A percentile compares a stretch with the other conserved stretches of the same genome.
These are phyloP conservation scores for Martes martes DNA, from an alignment of 2,113 vertebrate genomes.

Conservation along the genomic window DNA sequence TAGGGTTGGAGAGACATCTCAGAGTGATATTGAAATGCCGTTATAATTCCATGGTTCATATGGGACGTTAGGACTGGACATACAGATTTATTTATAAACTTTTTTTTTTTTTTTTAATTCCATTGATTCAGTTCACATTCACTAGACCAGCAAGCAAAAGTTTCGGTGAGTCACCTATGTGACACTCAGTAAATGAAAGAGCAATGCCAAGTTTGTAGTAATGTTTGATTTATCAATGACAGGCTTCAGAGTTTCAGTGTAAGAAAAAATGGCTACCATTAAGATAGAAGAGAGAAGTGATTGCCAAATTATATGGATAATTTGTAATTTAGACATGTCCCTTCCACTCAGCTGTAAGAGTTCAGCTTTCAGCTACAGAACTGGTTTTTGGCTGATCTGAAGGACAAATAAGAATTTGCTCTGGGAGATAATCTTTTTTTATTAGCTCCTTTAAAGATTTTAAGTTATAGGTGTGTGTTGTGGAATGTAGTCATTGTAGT, in stretches of 20 bases:
- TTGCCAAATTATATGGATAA: not conserved
- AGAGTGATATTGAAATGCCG: not conserved
- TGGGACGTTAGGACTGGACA: not conserved
- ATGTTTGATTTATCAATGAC: not conserved
- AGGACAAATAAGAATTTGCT: not conserved
- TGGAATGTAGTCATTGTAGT: not conserved
- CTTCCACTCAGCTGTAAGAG: not conserved
- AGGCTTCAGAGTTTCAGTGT: not conserved
- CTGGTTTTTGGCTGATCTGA: not conserved
- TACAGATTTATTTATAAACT: not conserved
- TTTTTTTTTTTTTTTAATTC: not conserved
- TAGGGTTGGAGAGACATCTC: not conserved
- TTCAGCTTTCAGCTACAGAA: not conserved
- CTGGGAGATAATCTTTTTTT: not conserved
- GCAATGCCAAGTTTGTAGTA: not conserved
- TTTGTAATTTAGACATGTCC: not conserved
- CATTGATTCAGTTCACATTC: not conserved
- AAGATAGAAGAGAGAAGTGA: not conserved
- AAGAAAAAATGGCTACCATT: not conserved
- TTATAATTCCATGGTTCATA: not conserved
- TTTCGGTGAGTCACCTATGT: not conserved
- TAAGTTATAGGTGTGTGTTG: not conserved
- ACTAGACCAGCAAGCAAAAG: not conserved
- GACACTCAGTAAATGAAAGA: not conserved
- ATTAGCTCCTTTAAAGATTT: not conserved